Percentiles rank a stretch among this genome's conserved stretches.
Evolutionary conservation across 2,888 invertebrate genomes (phyloP).

Genomic region (Ptycholaimellus sp.): DNA sequence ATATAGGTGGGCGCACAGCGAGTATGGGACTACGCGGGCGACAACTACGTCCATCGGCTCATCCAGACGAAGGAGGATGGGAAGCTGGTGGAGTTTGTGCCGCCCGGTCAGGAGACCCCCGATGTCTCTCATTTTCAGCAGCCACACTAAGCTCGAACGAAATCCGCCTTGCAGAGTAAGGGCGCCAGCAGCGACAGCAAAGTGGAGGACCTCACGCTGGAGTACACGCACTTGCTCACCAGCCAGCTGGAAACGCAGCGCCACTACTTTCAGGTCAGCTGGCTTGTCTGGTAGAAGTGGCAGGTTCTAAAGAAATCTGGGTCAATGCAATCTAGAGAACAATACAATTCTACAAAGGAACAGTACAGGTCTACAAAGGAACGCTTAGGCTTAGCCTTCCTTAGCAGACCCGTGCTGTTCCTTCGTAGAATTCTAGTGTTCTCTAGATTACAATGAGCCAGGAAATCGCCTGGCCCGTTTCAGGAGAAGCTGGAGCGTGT

Average conservation of each 20-base stretch:
- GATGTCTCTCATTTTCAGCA: too few relatives aligned
- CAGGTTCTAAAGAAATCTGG: slow-evolving; percentile 37
- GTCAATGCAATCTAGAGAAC: too few relatives aligned
- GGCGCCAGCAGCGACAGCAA: too few relatives aligned
- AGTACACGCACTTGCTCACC: slow-evolving; percentile 81
- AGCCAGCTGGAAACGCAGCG: slow-evolving; percentile 82
- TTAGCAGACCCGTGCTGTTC: too few relatives aligned
- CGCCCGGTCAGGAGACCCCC: background rate
- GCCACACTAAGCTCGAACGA: too few relatives aligned
- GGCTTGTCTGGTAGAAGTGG: background rate
- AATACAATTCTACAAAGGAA: too few relatives aligned
- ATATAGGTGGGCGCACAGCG: slow-evolving; percentile 53
- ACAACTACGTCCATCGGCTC: slow-evolving; percentile 79
- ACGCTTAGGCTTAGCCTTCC: too few relatives aligned
- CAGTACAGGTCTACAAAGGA: too few relatives aligned
- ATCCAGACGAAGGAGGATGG: slow-evolving; percentile 89
- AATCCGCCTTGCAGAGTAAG: too few relatives aligned
- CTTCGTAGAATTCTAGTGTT: background rate
- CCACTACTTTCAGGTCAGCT: slow-evolving; percentile 43
- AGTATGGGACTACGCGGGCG: slow-evolving; percentile 98
- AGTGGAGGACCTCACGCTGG: slow-evolving; percentile 73
- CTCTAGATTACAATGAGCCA: too few relatives aligned
- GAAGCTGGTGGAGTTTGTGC: slow-evolving; percentile 47
- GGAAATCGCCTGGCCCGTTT: too few relatives aligned
- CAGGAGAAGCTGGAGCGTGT: too few relatives aligned